Conservation (phyloP, 2,888 invertebrate genomes). For the Hemaris fuciformis region DNA sequence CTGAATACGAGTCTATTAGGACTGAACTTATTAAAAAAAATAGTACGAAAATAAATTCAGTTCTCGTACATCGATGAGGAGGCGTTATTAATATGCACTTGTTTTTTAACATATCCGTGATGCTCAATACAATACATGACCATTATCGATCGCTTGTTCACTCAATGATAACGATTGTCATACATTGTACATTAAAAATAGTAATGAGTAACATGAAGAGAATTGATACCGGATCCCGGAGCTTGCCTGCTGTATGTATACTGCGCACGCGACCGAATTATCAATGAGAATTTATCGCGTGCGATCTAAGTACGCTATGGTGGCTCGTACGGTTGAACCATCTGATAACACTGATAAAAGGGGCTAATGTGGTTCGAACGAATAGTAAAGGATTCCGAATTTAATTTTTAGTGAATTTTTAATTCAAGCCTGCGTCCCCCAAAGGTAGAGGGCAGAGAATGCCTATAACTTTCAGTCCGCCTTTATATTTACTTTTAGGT, state of each 20-base stretch:
- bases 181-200: constrained; percentile 12
- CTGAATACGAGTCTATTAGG: too few species aligned
- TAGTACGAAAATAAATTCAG: too few species aligned
- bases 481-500: too few species aligned
- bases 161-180: neutral
- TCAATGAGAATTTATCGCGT: constrained; percentile 25
- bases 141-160: neutral
- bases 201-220: constrained; percentile 7
- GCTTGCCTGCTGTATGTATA: constrained; percentile 9
- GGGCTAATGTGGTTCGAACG: too few species aligned
- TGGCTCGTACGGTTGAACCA: constrained; percentile 4
- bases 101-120: neutral
- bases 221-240: constrained; percentile 30
- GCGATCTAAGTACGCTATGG: constrained; percentile 12
- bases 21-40: too few species aligned
- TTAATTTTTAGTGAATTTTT: too few species aligned
- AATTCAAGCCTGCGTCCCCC: too few species aligned
- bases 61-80: neutral
- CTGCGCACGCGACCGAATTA: constrained; percentile 24
- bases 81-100: neutral
- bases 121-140: neutral
- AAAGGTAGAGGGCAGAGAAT: too few species aligned
- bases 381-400: too few species aligned
- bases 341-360: neutral
- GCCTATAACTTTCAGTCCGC: too few species aligned